These are phyloP conservation scores for Kradibia gibbosae DNA, from an alignment of 1,140 invertebrate species.

Conservation along the genomic window DNA sequence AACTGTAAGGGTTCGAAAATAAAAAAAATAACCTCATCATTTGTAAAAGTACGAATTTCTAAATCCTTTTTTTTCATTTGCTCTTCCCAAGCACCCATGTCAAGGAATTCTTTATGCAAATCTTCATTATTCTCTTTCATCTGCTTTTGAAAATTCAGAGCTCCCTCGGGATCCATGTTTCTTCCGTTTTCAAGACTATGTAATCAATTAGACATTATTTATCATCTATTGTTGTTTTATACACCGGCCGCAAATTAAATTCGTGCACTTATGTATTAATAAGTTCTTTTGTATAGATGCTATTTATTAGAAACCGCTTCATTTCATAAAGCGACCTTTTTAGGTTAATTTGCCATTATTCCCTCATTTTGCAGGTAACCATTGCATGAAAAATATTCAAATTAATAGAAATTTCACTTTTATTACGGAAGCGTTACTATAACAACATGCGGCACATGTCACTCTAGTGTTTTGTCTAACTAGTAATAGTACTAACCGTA, in stretches of 20 bases:
- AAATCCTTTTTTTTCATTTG: constrained; percentile 88
- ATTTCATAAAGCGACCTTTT: not conserved
- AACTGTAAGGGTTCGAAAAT: too few relatives aligned
- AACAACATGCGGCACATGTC: constrained; percentile 19
- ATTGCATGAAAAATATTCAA: not conserved
- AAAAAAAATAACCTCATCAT: constrained; percentile 54
- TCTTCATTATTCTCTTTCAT: constrained; percentile 82
- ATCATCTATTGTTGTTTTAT: not conserved
- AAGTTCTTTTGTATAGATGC: constrained; percentile 24
- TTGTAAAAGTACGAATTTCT: constrained; percentile 65
- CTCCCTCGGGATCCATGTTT: constrained; percentile 63
- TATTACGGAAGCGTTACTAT: constrained; percentile 22
- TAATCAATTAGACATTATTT: not conserved
- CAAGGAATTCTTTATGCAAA: constrained; percentile 81
- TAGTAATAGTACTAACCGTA: too few relatives aligned
- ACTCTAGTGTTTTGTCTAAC: constrained; percentile 20
- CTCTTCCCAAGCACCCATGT: constrained; percentile 87
- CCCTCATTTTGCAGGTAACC: not conserved
- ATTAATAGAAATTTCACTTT: not conserved
- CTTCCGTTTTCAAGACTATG: not conserved
- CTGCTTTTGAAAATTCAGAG: constrained; percentile 78
- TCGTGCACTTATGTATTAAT: not conserved
- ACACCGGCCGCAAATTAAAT: not conserved
- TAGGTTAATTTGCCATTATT: constrained; percentile 24
- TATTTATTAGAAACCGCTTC: constrained; percentile 15